A percentile compares a stretch with the other conserved stretches of the same genome.
Conservation (phyloP, 2,888 invertebrate genomes). For the Perizoma flavofasciatum region DNA sequence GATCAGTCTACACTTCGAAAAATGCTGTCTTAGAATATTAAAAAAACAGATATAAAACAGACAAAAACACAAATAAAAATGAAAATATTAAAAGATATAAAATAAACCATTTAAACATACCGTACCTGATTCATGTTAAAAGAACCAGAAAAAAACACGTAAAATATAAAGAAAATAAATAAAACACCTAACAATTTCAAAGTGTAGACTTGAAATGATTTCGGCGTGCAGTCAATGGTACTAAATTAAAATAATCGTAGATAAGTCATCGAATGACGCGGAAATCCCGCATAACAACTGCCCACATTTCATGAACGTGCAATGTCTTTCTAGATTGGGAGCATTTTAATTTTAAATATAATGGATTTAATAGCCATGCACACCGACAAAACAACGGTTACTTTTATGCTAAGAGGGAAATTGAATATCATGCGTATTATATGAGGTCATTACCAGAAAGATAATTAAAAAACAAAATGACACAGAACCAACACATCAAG, state of each 20-base stretch:
- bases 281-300: slow-evolving; percentile 62
- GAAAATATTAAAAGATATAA: slow-evolving; percentile 5
- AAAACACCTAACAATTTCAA: slow-evolving; percentile 53
- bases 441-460: slow-evolving; percentile 65
- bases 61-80: not conserved
- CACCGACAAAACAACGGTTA: slow-evolving; percentile 68
- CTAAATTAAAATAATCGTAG: slow-evolving; percentile 25
- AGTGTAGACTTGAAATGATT: slow-evolving; percentile 70
- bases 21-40: slow-evolving; percentile 36
- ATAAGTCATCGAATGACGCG: slow-evolving; percentile 34
- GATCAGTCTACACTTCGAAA: slow-evolving; percentile 75
- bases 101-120: not conserved
- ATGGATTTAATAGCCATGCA: slow-evolving; percentile 76
- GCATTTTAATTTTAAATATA: slow-evolving; percentile 59
- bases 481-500: slow-evolving; percentile 58
- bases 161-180: slow-evolving; percentile 23
- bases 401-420: slow-evolving; percentile 52
- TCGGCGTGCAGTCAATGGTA: slow-evolving; percentile 71
- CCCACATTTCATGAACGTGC: slow-evolving; percentile 69
- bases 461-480: slow-evolving; percentile 48
- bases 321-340: slow-evolving; percentile 58
- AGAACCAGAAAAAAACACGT: slow-evolving; percentile 25
- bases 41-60: slow-evolving; percentile 10
- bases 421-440: slow-evolving; percentile 72
- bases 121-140: slow-evolving; percentile 9